These are phyloP conservation scores for Drosophila oshimai DNA, from an alignment of 1,140 invertebrate genomes.

Conservation along the genomic window DNA sequence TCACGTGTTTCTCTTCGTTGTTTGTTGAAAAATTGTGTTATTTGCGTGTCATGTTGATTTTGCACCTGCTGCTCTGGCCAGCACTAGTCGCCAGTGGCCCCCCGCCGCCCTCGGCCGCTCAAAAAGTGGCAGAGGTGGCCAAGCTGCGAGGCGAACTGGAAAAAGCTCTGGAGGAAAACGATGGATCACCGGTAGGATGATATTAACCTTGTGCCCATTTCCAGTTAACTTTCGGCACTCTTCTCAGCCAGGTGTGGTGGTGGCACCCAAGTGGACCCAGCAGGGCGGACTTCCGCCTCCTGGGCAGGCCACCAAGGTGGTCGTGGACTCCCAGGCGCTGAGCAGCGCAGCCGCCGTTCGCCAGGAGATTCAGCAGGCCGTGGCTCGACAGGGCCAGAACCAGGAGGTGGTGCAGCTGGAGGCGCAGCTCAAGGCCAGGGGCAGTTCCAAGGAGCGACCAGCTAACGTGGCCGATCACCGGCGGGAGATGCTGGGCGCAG, in stretches of 20 bases:
- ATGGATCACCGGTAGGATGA: slow-evolving; percentile 12
- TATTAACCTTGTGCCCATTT: background rate
- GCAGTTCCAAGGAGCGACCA: background rate
- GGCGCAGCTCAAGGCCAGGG: slow-evolving; percentile 16
- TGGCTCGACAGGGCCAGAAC: slow-evolving; percentile 24
- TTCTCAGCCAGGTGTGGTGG: slow-evolving; percentile 48
- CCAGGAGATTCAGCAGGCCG: slow-evolving; percentile 54
- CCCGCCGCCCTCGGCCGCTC: background rate
- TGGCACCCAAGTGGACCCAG: slow-evolving; percentile 64
- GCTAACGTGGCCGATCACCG: background rate
- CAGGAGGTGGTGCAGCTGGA: slow-evolving; percentile 38
- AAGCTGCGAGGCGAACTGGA: slow-evolving; percentile 59
- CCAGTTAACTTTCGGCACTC: background rate
- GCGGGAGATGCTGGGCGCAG: slow-evolving; percentile 18
- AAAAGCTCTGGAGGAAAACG: slow-evolving; percentile 41
- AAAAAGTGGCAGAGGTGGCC: slow-evolving; percentile 50
- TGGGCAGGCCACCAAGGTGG: slow-evolving; percentile 27
- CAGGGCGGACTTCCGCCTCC: background rate
- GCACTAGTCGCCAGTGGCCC: background rate
- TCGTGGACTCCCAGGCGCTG: slow-evolving; percentile 36
- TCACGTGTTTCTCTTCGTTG: slow-evolving; percentile 9
- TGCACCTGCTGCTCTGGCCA: slow-evolving; percentile 5
- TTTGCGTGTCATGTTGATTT: background rate
- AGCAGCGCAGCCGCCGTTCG: slow-evolving; percentile 40
- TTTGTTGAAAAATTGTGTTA: background rate